These are phyloP conservation scores for Pseudococcus viburni DNA, from an alignment of 2,888 invertebrate species.

Conservation along the genomic window DNA sequence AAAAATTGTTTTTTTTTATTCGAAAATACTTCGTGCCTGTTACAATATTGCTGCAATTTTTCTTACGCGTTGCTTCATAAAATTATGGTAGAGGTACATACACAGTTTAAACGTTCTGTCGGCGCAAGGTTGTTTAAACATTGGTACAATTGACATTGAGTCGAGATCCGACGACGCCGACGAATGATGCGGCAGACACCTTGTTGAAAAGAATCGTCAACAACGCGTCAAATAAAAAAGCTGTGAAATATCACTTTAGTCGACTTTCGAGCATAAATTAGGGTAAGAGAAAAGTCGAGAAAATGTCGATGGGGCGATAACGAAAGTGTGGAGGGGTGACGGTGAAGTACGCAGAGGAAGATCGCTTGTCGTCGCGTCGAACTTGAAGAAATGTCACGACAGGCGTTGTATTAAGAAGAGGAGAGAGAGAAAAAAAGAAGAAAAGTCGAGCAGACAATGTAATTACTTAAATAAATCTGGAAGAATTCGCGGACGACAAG, in stretches of 20 bases:
- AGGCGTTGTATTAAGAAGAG: not conserved
- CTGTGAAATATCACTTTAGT: not conserved
- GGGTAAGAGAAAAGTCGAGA: not conserved
- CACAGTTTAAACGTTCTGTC: no score
- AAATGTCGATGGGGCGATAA: not conserved
- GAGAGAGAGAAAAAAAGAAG: not conserved
- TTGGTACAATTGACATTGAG: no score
- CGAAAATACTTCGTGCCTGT: no score
- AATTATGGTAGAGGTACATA: no score
- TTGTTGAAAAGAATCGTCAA: not conserved
- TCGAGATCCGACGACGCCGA: no score
- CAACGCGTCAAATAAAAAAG: not conserved
- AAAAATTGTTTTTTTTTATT: no score
- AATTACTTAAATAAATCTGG: not conserved
- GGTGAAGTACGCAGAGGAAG: no score
- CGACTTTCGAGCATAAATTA: not conserved
- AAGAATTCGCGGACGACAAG: slow-evolving; percentile 21
- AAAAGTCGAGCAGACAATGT: not conserved
- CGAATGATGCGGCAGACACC: no score
- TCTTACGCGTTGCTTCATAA: no score
- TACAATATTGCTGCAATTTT: no score
- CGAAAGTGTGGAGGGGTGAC: not conserved
- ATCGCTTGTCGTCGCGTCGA: not conserved
- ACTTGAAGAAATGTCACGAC: not conserved
- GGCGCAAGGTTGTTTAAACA: no score